Evolutionary conservation across 2,797 vertebrate genomes (phyloP).

Genomic region (Hemitrygon akajei): DNA sequence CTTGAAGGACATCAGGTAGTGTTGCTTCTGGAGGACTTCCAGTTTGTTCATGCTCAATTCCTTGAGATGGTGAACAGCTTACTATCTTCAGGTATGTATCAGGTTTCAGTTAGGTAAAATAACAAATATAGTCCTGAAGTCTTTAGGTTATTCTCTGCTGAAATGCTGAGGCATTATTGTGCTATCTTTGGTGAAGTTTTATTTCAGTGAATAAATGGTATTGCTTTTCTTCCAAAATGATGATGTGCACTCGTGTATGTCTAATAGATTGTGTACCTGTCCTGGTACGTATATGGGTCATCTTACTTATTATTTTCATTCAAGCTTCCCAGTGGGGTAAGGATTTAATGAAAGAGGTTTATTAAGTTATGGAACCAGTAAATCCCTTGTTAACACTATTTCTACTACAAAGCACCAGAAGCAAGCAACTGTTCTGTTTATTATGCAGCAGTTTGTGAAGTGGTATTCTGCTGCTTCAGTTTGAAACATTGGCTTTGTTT

Average conservation of each 20-base stretch:
- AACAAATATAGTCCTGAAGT: background rate
- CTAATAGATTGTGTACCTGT: background rate
- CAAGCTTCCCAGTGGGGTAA: no score
- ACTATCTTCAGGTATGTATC: conserved; percentile 76
- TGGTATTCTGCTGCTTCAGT: no score
- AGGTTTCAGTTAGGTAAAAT: conserved; percentile 15
- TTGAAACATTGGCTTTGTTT: no score
- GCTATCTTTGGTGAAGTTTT: background rate
- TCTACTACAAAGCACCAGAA: no score
- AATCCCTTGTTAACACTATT: no score
- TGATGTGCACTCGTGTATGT: background rate
- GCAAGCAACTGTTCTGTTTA: no score
- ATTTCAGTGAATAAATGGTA: background rate
- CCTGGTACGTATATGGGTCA: background rate
- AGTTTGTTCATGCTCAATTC: conserved; percentile 80
- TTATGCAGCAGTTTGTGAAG: no score
- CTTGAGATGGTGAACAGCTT: conserved; percentile 96
- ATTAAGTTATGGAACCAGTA: no score
- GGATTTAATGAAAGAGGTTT: no score
- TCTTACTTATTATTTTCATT: background rate
- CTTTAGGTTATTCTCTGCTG: background rate
- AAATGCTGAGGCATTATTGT: background rate
- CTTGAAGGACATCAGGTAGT: conserved; percentile 86
- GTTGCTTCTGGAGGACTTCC: conserved; percentile 85
- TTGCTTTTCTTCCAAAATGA: background rate